A percentile compares a stretch with the other conserved stretches of the same genome.
These are phyloP conservation scores for Psammodynastes pulverulentus DNA, from an alignment of 2,113 vertebrate species.

Conservation along the genomic window DNA sequence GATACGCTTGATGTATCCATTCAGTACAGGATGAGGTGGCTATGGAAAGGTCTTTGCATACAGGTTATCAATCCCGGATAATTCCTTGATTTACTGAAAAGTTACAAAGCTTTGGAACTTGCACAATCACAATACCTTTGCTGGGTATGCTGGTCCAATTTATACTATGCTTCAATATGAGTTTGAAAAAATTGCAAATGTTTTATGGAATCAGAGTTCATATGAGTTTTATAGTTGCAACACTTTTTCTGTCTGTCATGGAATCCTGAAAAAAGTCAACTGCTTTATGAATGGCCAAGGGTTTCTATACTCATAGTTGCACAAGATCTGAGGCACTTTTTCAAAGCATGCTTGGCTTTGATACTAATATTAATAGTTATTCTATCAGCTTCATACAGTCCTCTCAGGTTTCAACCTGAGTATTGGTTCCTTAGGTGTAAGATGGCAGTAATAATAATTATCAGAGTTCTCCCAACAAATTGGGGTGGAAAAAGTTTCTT, in stretches of 20 bases:
- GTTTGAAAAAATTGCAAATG: not conserved
- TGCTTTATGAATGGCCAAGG: not conserved
- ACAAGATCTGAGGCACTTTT: not conserved
- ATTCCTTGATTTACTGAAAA: not conserved
- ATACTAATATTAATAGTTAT: not conserved
- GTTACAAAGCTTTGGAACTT: not conserved
- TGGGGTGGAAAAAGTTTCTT: not conserved
- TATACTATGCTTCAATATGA: not conserved
- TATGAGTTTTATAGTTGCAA: not conserved
- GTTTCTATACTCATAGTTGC: not conserved
- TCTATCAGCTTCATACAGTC: not conserved
- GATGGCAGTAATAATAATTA: not conserved
- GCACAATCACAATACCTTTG: not conserved
- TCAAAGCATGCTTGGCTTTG: not conserved
- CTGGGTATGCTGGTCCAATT: not conserved
- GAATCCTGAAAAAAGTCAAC: not conserved
- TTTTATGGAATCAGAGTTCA: not conserved
- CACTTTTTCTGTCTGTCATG: not conserved
- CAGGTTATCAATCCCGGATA: not conserved
- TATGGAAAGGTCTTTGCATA: not conserved
- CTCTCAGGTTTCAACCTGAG: not conserved
- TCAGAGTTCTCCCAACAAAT: not conserved
- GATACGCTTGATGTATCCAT: not conserved
- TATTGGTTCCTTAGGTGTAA: not conserved
- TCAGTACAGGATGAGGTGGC: not conserved